These are phyloP conservation scores for Chalcosyrphus nemorum DNA, from an alignment of 2,888 invertebrate genomes.

Conservation along the genomic window DNA sequence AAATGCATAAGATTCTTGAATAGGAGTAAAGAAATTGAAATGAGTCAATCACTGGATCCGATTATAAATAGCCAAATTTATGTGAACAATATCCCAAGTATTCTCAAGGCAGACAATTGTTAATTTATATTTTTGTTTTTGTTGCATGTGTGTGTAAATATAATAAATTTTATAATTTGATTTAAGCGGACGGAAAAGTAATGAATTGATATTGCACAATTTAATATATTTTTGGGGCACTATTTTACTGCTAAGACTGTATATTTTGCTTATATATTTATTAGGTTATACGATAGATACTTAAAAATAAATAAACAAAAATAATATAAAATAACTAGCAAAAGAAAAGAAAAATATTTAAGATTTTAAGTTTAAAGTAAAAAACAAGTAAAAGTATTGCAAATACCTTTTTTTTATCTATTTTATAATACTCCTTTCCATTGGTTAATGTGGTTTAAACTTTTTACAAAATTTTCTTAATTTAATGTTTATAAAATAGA, in stretches of 20 bases:
- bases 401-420: slow-evolving; percentile 25
- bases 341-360: slow-evolving; percentile 1
- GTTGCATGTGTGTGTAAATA: slow-evolving; percentile 35
- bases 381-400: too few species aligned
- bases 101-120: neutral
- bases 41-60: too few species aligned
- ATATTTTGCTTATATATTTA: slow-evolving; percentile 12
- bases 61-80: too few species aligned
- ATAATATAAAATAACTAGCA: neutral
- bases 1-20: too few species aligned
- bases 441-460: slow-evolving; percentile 17
- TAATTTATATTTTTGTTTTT: neutral
- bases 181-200: slow-evolving; percentile 73
- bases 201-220: slow-evolving; percentile 68
- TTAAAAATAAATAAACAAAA: slow-evolving; percentile 2
- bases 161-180: slow-evolving; percentile 38
- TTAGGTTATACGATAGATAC: slow-evolving; percentile 14
- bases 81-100: too few species aligned
- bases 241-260: slow-evolving; percentile 45
- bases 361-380: neutral
- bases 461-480: slow-evolving; percentile 21
- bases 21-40: too few species aligned
- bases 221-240: slow-evolving; percentile 64
- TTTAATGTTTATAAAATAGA: slow-evolving; percentile 7
- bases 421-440: slow-evolving; percentile 34